Conservation (phyloP, 2,113 vertebrate genomes). For the Herpetotheres cachinnans region DNA sequence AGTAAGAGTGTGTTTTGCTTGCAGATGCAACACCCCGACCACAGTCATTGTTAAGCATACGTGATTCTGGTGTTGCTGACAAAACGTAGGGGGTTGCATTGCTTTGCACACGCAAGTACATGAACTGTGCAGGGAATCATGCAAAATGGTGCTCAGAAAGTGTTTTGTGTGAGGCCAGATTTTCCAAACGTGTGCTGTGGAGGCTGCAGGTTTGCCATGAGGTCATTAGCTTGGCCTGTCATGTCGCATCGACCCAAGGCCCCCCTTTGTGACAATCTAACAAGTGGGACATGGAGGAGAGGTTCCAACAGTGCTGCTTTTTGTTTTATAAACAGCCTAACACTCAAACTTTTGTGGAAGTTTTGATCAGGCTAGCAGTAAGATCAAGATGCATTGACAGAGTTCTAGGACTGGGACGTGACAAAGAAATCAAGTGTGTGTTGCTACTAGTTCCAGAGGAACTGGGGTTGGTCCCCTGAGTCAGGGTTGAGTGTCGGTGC, state of each 20-base stretch:
- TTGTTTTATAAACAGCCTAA: background rate
- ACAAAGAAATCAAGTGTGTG: rapidly evolving
- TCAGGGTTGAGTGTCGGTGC: background rate
- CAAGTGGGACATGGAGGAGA: rapidly evolving
- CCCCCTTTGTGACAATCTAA: background rate
- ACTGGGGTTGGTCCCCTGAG: background rate
- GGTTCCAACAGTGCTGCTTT: background rate
- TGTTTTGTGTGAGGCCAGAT: background rate
- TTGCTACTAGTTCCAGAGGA: background rate
- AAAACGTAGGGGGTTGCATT: background rate
- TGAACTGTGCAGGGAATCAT: background rate
- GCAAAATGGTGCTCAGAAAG: background rate
- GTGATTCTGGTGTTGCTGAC: background rate
- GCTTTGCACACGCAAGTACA: background rate
- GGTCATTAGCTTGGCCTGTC: background rate
- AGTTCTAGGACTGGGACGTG: background rate
- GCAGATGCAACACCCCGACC: conserved; percentile 22
- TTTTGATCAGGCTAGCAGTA: background rate
- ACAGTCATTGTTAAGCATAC: background rate
- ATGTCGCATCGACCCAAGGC: background rate
- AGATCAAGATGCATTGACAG: too few relatives aligned
- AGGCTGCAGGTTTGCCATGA: background rate
- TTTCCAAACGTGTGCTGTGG: background rate
- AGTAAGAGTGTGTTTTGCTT: conserved; percentile 64
- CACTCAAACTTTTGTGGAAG: rapidly evolving